phyloP scores from a whole-genome alignment of 2,888 invertebrate genomes.

The Harpalus rufipes region DNA sequence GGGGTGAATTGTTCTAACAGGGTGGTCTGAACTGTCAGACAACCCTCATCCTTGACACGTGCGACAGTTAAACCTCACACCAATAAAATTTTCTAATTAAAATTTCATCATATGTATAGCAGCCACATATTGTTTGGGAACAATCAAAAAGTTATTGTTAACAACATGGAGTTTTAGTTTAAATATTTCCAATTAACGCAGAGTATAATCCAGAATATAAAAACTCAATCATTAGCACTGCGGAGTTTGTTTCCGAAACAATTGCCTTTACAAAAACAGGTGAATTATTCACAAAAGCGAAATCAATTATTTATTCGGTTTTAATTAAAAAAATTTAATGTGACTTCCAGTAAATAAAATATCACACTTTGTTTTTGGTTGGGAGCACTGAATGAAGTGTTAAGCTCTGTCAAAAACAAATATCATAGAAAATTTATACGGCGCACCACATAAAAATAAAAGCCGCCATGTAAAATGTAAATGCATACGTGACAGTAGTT shows the following conservation, averaged over 20 bases:
- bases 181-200: conserved; percentile 38
- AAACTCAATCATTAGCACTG: conserved; percentile 15
- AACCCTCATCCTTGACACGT: conserved; percentile 20
- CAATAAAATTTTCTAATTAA: conserved; percentile 20
- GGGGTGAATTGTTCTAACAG: conserved; percentile 14
- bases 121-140: conserved; percentile 10
- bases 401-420: conserved; percentile 37
- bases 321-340: conserved; percentile 40
- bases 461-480: conserved; percentile 50
- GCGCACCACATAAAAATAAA: conserved; percentile 41
- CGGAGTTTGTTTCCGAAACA: conserved; percentile 6
- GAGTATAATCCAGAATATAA: not conserved
- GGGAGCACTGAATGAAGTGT: conserved; percentile 21
- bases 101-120: not conserved
- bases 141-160: conserved; percentile 8
- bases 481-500: conserved; percentile 33
- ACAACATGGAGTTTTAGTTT: not conserved
- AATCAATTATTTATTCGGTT: conserved; percentile 40
- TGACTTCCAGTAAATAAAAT: conserved; percentile 42
- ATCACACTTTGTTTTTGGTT: conserved; percentile 13
- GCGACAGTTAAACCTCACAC: not conserved
- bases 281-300: conserved; percentile 22
- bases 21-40: conserved; percentile 39
- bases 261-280: conserved; percentile 14
- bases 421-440: conserved; percentile 48